Percentiles rank a stretch among this genome's conserved stretches.
phyloP scores from a whole-genome alignment of 2,888 invertebrate genomes.

The Philereme vetulata region DNA sequence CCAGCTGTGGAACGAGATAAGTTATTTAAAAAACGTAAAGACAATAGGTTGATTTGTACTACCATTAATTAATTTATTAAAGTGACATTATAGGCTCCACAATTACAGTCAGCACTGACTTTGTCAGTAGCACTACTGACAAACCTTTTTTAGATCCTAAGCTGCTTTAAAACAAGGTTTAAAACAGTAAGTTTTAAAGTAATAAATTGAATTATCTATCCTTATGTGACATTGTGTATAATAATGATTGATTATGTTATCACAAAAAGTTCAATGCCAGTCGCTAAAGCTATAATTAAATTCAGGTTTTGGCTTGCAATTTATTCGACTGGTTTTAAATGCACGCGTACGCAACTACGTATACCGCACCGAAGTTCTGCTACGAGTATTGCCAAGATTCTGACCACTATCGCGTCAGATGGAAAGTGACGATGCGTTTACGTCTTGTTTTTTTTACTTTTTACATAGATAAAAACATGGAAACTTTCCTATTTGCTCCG shows the following conservation, averaged over 20 bases:
- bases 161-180: no score
- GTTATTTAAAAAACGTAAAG: no score
- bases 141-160: no score
- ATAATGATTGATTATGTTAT: constrained; percentile 5
- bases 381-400: background rate
- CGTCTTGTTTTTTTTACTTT: constrained; percentile 8
- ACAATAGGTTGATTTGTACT: no score
- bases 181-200: no score
- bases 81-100: no score
- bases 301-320: constrained; percentile 24
- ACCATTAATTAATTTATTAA: no score
- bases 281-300: constrained; percentile 20
- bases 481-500: constrained; percentile 20
- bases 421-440: background rate
- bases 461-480: constrained; percentile 13
- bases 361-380: background rate
- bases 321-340: constrained; percentile 22
- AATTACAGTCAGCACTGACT: no score
- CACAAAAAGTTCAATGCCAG: constrained; percentile 20
- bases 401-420: background rate
- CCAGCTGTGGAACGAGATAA: no score
- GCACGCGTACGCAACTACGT: background rate
- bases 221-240: constrained; percentile 4
- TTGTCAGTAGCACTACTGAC: no score
- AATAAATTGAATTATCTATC: background rate